These are phyloP conservation scores for Ceratosolen solmsi DNA, from an alignment of 1,140 invertebrate genomes.

Conservation along the genomic window DNA sequence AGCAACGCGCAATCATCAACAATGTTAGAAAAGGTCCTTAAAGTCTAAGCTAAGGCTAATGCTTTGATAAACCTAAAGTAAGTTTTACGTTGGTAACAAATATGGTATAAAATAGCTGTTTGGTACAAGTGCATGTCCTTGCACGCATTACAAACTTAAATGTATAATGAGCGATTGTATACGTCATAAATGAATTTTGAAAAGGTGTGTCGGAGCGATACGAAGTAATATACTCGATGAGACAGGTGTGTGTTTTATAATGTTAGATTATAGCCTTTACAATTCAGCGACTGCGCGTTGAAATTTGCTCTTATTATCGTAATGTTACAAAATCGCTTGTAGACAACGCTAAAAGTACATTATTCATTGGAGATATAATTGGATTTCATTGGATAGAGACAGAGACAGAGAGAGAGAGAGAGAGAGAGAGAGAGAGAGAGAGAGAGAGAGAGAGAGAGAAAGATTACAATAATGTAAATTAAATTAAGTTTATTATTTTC, in stretches of 20 bases:
- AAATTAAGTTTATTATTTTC: no score
- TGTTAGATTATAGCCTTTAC: no score
- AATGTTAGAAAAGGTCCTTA: conserved; percentile 55
- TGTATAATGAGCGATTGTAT: conserved; percentile 25
- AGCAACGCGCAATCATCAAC: conserved; percentile 49
- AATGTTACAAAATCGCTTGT: conserved; percentile 26
- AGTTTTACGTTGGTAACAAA: conserved; percentile 69
- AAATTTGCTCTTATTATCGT: conserved; percentile 24
- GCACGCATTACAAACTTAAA: conserved; percentile 45
- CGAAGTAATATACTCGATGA: conserved; percentile 4
- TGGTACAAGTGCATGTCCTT: conserved; percentile 47
- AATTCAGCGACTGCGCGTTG: conserved; percentile 12
- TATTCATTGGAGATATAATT: no score
- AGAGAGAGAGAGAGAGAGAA: no score
- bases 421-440: no score
- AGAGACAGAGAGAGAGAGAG: no score
- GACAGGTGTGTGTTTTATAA: no score
- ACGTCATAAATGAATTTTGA: conserved; percentile 24
- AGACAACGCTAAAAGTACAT: no score
- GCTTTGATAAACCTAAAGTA: conserved; percentile 63
- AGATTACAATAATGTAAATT: no score
- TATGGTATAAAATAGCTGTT: conserved; percentile 67
- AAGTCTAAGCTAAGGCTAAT: conserved; percentile 62
- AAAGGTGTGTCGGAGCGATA: neutral
- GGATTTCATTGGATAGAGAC: no score